Conservation (phyloP, 2,888 invertebrate species). For the Epinotia ramella region DNA sequence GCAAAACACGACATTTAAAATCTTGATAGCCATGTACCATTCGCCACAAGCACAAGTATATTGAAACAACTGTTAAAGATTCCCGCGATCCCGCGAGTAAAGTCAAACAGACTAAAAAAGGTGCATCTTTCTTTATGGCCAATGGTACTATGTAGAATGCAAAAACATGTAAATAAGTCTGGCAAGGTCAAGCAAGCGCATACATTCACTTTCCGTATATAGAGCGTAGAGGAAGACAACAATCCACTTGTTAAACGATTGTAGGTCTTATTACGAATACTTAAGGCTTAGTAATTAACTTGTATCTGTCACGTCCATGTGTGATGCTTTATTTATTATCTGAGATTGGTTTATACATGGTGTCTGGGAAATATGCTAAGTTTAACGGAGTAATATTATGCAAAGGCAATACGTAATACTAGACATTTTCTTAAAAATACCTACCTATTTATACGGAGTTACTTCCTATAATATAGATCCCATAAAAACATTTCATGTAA, state of each 20-base stretch:
- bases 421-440: neutral
- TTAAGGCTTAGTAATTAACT: conserved; percentile 1
- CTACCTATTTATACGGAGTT: too few species aligned
- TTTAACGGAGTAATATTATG: neutral
- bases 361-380: conserved; percentile 7
- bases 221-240: conserved; percentile 22
- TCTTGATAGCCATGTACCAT: neutral
- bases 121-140: neutral
- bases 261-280: neutral
- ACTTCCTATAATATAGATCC: too few species aligned
- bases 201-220: conserved; percentile 30
- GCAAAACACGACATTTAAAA: neutral
- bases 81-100: neutral
- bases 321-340: conserved; percentile 9
- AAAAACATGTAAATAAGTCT: conserved; percentile 35
- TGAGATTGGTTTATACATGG: conserved; percentile 12
- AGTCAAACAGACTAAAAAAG: neutral
- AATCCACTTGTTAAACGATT: neutral
- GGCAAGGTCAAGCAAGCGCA: conserved; percentile 30
- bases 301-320: conserved; percentile 2
- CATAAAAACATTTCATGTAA: too few species aligned
- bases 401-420: neutral
- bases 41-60: neutral
- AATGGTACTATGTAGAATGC: conserved; percentile 10
- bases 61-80: neutral